Evolutionary conservation across 1,140 invertebrate species (phyloP).

Genomic region (Papilio polytes): DNA sequence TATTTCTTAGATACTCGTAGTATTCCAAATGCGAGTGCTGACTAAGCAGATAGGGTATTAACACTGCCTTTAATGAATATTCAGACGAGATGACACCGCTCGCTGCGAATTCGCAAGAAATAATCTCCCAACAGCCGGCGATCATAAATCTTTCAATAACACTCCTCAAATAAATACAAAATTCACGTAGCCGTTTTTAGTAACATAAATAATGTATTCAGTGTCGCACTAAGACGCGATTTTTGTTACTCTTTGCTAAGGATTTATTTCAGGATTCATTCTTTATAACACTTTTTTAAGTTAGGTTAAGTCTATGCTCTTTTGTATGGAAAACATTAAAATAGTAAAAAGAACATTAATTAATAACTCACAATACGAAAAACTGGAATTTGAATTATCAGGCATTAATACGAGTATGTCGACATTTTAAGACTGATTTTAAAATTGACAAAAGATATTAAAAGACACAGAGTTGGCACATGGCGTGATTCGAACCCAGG

Average conservation of each 20-base stretch:
- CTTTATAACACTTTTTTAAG: background rate
- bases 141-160: slow-evolving; percentile 59
- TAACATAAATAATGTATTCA: slow-evolving; percentile 37
- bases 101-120: slow-evolving; percentile 66
- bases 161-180: slow-evolving; percentile 45
- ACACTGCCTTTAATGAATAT: slow-evolving; percentile 68
- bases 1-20: background rate
- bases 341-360: background rate
- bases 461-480: too few relatives aligned
- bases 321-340: too few relatives aligned
- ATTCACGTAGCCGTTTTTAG: slow-evolving; percentile 33
- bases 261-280: background rate
- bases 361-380: background rate
- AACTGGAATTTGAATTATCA: too few relatives aligned
- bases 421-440: too few relatives aligned
- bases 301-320: too few relatives aligned
- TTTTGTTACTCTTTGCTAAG: slow-evolving; percentile 12
- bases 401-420: too few relatives aligned
- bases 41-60: slow-evolving; percentile 59
- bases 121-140: slow-evolving; percentile 57
- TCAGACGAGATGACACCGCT: slow-evolving; percentile 64
- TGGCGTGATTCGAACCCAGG: too few relatives aligned
- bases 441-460: too few relatives aligned
- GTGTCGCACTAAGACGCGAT: slow-evolving; percentile 14
- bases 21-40: background rate